phyloP scores from a whole-genome alignment of 2,797 vertebrate species.

The Harpagifer antarcticus region DNA sequence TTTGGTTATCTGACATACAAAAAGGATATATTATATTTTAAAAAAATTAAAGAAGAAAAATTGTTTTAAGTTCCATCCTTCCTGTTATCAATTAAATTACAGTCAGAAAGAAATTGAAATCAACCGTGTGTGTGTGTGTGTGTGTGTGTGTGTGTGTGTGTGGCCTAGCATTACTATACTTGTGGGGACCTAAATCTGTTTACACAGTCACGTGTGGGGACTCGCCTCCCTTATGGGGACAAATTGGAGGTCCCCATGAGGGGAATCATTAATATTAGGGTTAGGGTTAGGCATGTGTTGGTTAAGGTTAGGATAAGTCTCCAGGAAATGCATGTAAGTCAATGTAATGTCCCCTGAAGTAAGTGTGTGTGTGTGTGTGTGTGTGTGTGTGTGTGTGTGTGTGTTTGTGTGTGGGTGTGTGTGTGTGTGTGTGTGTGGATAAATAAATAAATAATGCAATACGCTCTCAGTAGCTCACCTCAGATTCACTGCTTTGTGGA shows the following conservation, averaged over 20 bases:
- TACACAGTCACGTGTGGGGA: too few relatives aligned
- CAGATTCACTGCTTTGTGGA: conserved; percentile 26
- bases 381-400: conserved; percentile 14
- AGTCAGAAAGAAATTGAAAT: not conserved
- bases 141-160: too few relatives aligned
- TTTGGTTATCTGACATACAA: not conserved
- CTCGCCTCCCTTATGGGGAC: too few relatives aligned
- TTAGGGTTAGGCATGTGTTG: too few relatives aligned
- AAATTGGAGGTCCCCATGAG: too few relatives aligned
- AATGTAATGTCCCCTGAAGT: too few relatives aligned
- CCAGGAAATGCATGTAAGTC: too few relatives aligned
- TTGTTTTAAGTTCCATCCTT: not conserved
- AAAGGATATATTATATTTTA: not conserved
- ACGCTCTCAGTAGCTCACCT: conserved; percentile 29
- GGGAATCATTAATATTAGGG: too few relatives aligned
- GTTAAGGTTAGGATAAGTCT: too few relatives aligned
- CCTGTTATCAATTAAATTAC: conserved; percentile 15
- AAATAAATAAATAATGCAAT: conserved; percentile 4
- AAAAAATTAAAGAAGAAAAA: conserved; percentile 12
- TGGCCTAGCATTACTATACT: too few relatives aligned
- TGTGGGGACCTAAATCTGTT: too few relatives aligned
- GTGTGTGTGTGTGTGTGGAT: not conserved
- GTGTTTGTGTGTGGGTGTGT: conserved; percentile 12
- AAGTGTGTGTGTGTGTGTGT: conserved; percentile 4
- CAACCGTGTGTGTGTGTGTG: too few relatives aligned